phyloP scores from a whole-genome alignment of 2,888 invertebrate species.

The Dermolepida albohirtum region DNA sequence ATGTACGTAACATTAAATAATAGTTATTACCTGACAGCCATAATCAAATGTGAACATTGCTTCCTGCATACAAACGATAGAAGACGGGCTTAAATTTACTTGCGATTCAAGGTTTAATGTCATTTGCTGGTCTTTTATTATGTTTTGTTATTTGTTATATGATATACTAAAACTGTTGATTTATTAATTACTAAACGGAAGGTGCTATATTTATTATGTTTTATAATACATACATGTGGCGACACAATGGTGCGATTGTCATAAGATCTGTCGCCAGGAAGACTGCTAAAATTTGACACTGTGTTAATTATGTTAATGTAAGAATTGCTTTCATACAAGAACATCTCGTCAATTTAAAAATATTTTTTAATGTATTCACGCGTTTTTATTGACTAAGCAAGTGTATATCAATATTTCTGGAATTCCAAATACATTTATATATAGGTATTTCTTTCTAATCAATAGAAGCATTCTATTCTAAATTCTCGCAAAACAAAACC shows the following conservation, averaged over 20 bases:
- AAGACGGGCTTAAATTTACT: not conserved
- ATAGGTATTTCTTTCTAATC: too few species aligned
- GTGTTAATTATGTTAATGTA: not conserved
- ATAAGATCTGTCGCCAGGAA: not conserved
- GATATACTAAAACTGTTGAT: not conserved
- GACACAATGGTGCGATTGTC: conserved; percentile 6
- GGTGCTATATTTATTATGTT: not conserved
- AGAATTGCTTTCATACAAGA: not conserved
- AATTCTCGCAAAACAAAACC: too few species aligned
- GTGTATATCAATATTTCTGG: too few species aligned
- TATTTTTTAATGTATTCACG: too few species aligned
- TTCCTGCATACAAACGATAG: not conserved
- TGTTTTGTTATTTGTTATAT: not conserved
- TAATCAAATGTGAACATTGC: not conserved
- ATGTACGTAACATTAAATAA: too few species aligned
- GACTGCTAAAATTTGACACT: not conserved
- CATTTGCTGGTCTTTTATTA: not conserved
- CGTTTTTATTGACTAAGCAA: too few species aligned
- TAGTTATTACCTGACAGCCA: too few species aligned
- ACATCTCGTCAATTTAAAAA: too few species aligned
- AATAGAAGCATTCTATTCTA: too few species aligned
- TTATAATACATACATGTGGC: not conserved
- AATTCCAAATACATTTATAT: too few species aligned
- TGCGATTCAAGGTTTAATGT: not conserved
- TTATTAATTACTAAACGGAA: conserved; percentile 10